Evolutionary conservation across 2,113 vertebrate species (phyloP).

Genomic region (Nothocercus nigrocapillus): DNA sequence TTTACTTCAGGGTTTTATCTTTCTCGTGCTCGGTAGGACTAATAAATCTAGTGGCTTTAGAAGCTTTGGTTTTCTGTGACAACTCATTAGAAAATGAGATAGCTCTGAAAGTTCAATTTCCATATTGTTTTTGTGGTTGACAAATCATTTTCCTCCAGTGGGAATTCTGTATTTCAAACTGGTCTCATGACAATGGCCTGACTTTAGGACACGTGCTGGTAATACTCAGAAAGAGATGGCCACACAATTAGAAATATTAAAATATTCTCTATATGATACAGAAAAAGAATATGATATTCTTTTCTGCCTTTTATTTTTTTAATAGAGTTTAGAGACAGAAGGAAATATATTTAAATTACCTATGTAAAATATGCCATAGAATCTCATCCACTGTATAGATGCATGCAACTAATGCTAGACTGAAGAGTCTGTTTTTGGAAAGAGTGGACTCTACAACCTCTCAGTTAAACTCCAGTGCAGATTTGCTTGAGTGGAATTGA

Average conservation of each 20-base stretch:
- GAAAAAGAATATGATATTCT: background rate
- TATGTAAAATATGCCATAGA: background rate
- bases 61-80: background rate
- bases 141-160: background rate
- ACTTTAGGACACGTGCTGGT: background rate
- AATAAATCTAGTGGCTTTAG: background rate
- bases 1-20: background rate
- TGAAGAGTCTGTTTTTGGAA: background rate
- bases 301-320: background rate
- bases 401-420: background rate
- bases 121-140: background rate
- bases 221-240: background rate
- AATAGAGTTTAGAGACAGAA: background rate
- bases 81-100: background rate
- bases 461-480: background rate
- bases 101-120: background rate
- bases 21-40: background rate
- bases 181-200: background rate
- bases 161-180: background rate
- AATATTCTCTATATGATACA: background rate
- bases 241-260: background rate
- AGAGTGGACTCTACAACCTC: background rate
- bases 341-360: background rate
- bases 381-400: background rate
- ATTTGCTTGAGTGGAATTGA: background rate